Conservation (phyloP, 2,113 vertebrate genomes). For the Hippopotamus amphibius region DNA sequence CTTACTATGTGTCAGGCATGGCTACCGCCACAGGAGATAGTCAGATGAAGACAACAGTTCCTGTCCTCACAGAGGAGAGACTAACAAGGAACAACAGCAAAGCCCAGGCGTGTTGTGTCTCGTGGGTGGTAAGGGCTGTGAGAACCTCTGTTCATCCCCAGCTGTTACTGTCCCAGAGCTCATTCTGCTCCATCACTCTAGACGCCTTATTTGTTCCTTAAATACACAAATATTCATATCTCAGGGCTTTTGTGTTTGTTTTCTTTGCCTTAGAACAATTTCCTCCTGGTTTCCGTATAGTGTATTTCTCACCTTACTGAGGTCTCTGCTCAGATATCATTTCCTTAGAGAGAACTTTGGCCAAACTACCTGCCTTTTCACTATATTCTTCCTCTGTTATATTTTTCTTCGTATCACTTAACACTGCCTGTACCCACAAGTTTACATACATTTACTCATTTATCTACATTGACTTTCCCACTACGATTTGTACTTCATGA, state of each 20-base stretch:
- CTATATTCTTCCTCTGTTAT: background rate
- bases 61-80: background rate
- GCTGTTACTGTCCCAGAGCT: accelerated
- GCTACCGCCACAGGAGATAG: background rate
- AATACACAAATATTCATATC: background rate
- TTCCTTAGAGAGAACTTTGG: background rate
- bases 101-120: background rate
- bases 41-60: background rate
- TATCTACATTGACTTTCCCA: background rate
- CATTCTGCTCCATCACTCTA: background rate
- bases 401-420: background rate
- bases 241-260: background rate
- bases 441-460: background rate
- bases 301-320: background rate
- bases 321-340: background rate
- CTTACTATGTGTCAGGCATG: accelerated
- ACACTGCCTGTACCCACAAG: background rate
- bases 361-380: background rate
- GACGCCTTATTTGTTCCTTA: background rate
- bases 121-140: background rate
- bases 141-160: background rate
- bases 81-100: background rate
- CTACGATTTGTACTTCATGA: background rate
- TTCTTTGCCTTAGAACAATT: background rate
- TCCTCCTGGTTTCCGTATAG: background rate